Evolutionary conservation across 2,797 vertebrate genomes (phyloP), one percentile per base, ranked within the genome.

Genomic region (Poliocrania exsul): DNA sequence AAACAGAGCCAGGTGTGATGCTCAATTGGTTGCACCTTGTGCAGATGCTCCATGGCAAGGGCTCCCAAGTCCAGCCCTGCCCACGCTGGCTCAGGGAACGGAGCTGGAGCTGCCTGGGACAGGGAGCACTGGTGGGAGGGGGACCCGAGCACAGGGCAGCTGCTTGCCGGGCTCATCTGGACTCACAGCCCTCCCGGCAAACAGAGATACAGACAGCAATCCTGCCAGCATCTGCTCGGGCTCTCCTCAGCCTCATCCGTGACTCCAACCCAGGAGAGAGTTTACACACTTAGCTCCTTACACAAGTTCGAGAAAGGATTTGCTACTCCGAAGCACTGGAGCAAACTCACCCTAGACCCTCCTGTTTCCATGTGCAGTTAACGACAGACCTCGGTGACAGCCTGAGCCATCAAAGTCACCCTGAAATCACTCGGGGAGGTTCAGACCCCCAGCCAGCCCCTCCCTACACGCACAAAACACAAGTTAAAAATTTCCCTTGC

Each of bases 81-180:
- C 18, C 65, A 2, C 0, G 1, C 16, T 5, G 38, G 28, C 26
- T 3, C 26, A 6, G 33, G 26, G 25, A 65, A n/a, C 0, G 0
- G 58, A 65, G n/a, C 54, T 61, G 47, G 15, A 72, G 46, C 44
- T 54, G 53, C 61, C 61, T 6, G 3, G 70, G 3, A 4, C 1
- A 1, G 44, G 38, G 53, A 51, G 26, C 3, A 2, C 44, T 2
- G 10, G 3, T 1, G 18, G 71, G 54, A 72, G 28, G 29, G 49
- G 40, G 12, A 29, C 8, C 8, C 28, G 1, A 33, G 65, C 57
- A 37, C 46, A 57, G 70, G 62, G 37, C 70, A 67, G 67, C 42
- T 40, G 58, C 72, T 28, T 5, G 1, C 38, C 29, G 31, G 40
- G 49, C 21, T 54, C 11, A 5, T n/a, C 49, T 24, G 46, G 54